These are phyloP conservation scores for Danionella dracula DNA, from an alignment of 2,797 vertebrate species.

Conservation along the genomic window DNA sequence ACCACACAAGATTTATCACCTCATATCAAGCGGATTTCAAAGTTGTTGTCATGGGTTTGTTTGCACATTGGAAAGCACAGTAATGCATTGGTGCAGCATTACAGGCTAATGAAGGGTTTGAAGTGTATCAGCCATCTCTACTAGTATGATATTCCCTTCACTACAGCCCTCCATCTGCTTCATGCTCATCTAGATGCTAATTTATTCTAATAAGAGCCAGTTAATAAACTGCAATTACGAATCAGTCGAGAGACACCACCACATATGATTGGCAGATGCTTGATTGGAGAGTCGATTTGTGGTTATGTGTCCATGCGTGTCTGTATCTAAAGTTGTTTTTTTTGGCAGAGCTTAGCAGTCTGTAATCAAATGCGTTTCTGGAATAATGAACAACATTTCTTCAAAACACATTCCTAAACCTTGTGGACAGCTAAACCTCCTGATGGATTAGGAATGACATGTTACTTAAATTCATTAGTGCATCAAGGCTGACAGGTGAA, in stretches of 20 bases:
- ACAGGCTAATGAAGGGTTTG: conserved; percentile 22
- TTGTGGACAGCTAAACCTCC: no score
- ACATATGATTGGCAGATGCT: conserved; percentile 56
- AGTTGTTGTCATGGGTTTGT: background rate
- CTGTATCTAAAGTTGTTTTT: background rate
- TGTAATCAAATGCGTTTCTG: no score
- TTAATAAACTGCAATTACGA: conserved; percentile 85
- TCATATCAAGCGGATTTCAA: background rate
- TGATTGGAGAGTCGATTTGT: conserved; percentile 11
- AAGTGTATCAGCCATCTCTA: conserved; percentile 38
- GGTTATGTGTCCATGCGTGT: background rate
- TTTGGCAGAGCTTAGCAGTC: background rate
- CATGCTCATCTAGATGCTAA: conserved; percentile 79
- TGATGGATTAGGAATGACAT: no score
- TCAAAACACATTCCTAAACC: no score
- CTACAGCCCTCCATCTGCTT: conserved; percentile 72
- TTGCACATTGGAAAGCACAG: background rate
- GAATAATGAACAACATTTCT: no score
- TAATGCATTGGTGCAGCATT: background rate
- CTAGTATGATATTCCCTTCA: conserved; percentile 56
- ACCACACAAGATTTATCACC: conserved; percentile 16
- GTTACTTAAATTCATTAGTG: no score
- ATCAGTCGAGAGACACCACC: conserved; percentile 64
- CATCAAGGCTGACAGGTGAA: no score
- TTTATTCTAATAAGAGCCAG: conserved; percentile 82